A percentile compares a stretch with the other conserved stretches of the same genome.
These are phyloP conservation scores for Drosophila ficusphila DNA, from an alignment of 1,140 invertebrate species.

Conservation along the genomic window DNA sequence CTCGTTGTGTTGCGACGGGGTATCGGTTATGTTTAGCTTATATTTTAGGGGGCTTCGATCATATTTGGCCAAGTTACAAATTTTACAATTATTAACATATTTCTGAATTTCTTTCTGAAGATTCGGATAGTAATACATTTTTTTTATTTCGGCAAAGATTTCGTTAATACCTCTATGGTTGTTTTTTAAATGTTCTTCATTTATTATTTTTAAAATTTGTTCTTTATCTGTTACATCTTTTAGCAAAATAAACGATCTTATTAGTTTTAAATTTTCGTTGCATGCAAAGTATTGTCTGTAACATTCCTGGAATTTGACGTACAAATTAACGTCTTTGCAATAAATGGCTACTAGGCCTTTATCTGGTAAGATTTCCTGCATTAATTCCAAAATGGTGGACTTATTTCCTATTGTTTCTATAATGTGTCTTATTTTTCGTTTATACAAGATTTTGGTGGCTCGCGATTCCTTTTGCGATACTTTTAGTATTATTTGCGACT, in stretches of 20 bases:
- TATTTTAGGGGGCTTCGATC: conserved; percentile 3
- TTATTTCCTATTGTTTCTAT: conserved; percentile 8
- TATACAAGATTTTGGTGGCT: conserved; percentile 1
- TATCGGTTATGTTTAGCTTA: neutral
- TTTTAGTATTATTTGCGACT: too few relatives aligned
- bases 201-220: conserved; percentile 10
- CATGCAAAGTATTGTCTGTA: conserved; percentile 13
- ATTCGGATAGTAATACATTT: conserved; percentile 5
- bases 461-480: too few relatives aligned
- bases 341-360: conserved; percentile 5
- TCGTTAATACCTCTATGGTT: conserved; percentile 5
- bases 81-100: conserved; percentile 7
- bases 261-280: conserved; percentile 10
- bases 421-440: neutral
- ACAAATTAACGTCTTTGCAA: neutral
- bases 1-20: neutral
- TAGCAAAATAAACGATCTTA: conserved; percentile 1
- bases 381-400: neutral
- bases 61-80: conserved; percentile 1
- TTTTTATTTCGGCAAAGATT: neutral
- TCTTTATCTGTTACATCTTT: conserved; percentile 8
- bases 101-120: conserved; percentile 5
- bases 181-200: conserved; percentile 7
- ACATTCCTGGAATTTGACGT: conserved; percentile 6
- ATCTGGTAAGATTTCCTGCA: conserved; percentile 2